Evolutionary conservation across 2,888 invertebrate genomes (phyloP).

Genomic region (Volucella inanis): DNA sequence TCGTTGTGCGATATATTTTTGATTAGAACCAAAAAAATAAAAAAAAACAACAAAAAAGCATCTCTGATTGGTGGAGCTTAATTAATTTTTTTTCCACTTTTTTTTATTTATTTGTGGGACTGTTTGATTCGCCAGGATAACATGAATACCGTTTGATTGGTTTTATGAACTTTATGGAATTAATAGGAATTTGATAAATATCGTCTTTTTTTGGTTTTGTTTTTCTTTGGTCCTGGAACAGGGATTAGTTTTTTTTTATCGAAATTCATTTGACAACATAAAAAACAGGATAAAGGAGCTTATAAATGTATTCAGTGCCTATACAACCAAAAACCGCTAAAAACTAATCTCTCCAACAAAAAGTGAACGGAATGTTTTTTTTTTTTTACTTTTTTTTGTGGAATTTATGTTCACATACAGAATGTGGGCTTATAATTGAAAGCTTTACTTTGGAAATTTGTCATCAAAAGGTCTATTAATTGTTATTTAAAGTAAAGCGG

Average conservation of each 20-base stretch:
- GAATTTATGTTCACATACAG: no score
- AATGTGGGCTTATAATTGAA: no score
- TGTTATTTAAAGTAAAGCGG: no score
- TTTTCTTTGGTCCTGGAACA: not conserved
- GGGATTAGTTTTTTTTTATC: not conserved
- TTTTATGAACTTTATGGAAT: conserved; percentile 31
- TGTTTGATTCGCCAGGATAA: conserved; percentile 34
- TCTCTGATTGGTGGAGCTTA: conserved; percentile 14
- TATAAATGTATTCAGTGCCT: no score
- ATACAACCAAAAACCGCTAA: no score
- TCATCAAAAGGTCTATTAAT: no score
- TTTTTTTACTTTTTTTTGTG: no score
- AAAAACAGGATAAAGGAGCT: no score
- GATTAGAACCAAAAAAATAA: conserved; percentile 40
- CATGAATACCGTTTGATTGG: conserved; percentile 3
- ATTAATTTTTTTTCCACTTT: conserved; percentile 16
- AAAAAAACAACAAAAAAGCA: conserved; percentile 6
- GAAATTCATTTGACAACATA: no score
- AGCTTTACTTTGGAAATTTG: no score
- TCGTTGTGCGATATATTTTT: conserved; percentile 26
- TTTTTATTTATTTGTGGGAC: conserved; percentile 7
- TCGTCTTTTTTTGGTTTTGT: conserved; percentile 2
- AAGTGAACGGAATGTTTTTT: no score
- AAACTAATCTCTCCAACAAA: no score
- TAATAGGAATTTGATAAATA: conserved; percentile 45